Conservation (phyloP, 2,797 vertebrate genomes). For the Syngnathus acus region DNA sequence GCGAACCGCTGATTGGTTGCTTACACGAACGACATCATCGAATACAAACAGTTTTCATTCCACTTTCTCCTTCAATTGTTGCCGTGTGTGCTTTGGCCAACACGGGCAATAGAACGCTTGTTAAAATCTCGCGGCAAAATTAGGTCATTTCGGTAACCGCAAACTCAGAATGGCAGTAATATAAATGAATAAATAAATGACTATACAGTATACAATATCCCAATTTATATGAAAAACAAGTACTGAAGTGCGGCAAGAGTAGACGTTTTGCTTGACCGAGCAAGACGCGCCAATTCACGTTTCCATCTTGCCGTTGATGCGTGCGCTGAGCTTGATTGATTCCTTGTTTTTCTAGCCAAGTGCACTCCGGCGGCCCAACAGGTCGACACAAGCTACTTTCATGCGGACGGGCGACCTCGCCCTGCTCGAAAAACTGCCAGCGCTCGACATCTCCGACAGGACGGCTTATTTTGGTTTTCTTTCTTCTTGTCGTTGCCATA, state of each 20-base stretch:
- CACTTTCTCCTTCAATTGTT: no score
- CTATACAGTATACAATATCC: no score
- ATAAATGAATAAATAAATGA: no score
- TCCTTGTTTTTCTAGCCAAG: slow-evolving; percentile 41
- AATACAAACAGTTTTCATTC: no score
- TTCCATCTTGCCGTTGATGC: slow-evolving; percentile 14
- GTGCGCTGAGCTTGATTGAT: slow-evolving; percentile 37
- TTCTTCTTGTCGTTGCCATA: slow-evolving; percentile 33
- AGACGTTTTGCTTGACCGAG: neutral
- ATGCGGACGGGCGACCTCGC: slow-evolving; percentile 33
- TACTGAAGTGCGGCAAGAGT: neutral
- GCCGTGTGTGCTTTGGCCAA: no score
- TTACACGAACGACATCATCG: no score
- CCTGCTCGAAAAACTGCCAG: slow-evolving; percentile 47
- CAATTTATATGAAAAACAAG: no score
- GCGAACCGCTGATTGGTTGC: no score
- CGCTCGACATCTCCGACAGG: slow-evolving; percentile 44
- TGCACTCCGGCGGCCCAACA: slow-evolving; percentile 29
- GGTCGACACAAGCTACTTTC: slow-evolving; percentile 40
- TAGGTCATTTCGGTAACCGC: no score
- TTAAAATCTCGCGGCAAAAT: no score
- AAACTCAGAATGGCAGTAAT: no score
- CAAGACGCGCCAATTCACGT: slow-evolving; percentile 13
- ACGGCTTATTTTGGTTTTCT: slow-evolving; percentile 45
- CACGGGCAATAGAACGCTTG: no score